Evolutionary conservation across 1,140 invertebrate genomes (phyloP), one percentile per base, ranked within the genome.

Genomic region (Drosophila baimaii): DNA sequence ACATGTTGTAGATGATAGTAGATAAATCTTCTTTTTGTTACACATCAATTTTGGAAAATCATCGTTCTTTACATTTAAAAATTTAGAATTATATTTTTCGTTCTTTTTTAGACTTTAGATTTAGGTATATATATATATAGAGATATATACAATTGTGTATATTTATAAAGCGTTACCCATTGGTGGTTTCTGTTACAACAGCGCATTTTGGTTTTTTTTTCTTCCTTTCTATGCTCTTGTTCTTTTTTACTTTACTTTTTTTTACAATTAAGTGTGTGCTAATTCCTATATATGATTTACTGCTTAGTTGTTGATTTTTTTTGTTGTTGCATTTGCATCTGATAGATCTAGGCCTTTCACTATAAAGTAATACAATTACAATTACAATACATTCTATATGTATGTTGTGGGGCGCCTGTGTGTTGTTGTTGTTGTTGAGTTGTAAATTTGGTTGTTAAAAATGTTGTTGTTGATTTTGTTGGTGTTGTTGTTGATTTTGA

Each of bases 141-240:
- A 75, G 46, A 64, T 57, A 47, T 59, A 58, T 37, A 49, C 44
- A 27, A 43, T 29, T 61, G 44, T 69, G 49, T 74, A 76, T 65
- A 76, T 72, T 66, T 77, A 82, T 88, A 88, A 86, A 86, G 82
- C 82, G 82, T 86, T 86, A 86, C 82, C 82, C 82, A 81, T 85
- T 86, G 82, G 82, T 86, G 82, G 82, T 85, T 86, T 86, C 82
- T 79, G 82, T 86, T 86, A 81, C 82, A 86, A 86, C 82, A 86
- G 82, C 82, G 82, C 82, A 73, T 63, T 78, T 81, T 81, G 64
- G 46, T 47, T 68, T 74, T 44, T 56, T 58, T 49, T 49, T 55
- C 19, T 49, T 70, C 15, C 66, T 52, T 56, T 49, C 63, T 44
- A 61, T 79, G 21, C 47, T 77, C 37, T 70, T 56, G 46, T 66